These are phyloP conservation scores for Physocephala rufipes DNA, from an alignment of 2,888 invertebrate genomes.

Conservation along the genomic window DNA sequence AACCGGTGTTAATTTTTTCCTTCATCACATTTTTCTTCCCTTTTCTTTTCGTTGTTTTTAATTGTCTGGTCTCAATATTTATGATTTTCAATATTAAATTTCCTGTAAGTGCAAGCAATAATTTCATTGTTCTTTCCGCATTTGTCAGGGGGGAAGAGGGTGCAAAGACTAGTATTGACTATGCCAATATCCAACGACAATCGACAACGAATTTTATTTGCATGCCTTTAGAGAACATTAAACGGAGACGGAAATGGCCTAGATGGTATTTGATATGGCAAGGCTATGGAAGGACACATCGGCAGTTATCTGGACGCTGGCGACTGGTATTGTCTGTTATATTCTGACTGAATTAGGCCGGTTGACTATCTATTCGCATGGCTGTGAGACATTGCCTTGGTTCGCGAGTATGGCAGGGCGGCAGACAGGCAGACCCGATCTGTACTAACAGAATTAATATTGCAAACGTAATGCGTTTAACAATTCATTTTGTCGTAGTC, in stretches of 20 bases:
- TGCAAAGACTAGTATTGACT: too few relatives aligned
- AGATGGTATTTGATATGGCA: not conserved
- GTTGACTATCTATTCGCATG: too few relatives aligned
- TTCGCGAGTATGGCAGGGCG: too few relatives aligned
- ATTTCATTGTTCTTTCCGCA: too few relatives aligned
- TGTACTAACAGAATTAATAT: too few relatives aligned
- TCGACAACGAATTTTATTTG: slow-evolving; percentile 33
- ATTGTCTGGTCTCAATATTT: slow-evolving; percentile 30
- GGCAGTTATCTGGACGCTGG: too few relatives aligned
- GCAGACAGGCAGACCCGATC: not conserved
- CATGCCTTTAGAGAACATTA: slow-evolving; percentile 6
- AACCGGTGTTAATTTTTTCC: too few relatives aligned
- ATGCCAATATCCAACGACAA: slow-evolving; percentile 18
- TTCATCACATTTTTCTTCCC: not conserved
- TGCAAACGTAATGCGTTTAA: too few relatives aligned
- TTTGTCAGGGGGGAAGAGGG: too few relatives aligned
- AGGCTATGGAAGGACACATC: not conserved
- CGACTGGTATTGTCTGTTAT: too few relatives aligned
- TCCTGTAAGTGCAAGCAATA: slow-evolving; percentile 6
- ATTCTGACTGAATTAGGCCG: too few relatives aligned
- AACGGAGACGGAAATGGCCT: slow-evolving; percentile 24
- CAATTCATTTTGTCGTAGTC: slow-evolving; percentile 14
- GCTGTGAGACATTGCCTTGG: not conserved
- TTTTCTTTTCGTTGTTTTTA: not conserved
- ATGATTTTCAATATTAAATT: slow-evolving; percentile 33